Evolutionary conservation across 64 coral and sea anemone species (phyloP).

Genomic region (Montipora foliosa): DNA sequence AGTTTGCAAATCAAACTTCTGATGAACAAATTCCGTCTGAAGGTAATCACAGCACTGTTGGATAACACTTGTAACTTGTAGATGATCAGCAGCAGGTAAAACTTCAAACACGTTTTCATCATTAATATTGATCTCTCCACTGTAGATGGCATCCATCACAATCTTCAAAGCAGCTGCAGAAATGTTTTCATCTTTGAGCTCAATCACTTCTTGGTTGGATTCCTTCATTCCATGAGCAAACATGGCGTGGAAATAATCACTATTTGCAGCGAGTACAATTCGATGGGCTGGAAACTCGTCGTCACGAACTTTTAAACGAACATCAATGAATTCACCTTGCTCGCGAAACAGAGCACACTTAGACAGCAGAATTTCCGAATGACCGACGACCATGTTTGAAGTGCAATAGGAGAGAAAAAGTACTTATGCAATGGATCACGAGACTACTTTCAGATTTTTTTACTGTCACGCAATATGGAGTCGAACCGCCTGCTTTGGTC

Average conservation of each 20-base stretch:
- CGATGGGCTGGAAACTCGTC: conserved; percentile 70
- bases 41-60: conserved; percentile 7
- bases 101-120: conserved; percentile 10
- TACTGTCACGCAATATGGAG: too few species aligned
- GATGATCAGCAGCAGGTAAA: neutral
- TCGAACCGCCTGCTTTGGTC: too few species aligned
- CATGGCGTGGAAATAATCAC: conserved; percentile 86
- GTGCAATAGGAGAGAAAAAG: too few species aligned
- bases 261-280: conserved; percentile 73
- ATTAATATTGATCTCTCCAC: neutral
- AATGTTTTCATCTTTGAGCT: conserved; percentile 12
- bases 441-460: too few species aligned
- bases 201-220: neutral
- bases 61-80: neutral
- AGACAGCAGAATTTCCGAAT: neutral
- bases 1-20: neutral
- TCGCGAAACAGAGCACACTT: neutral
- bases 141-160: neutral
- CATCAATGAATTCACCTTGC: conserved; percentile 64
- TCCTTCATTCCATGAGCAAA: conserved; percentile 27
- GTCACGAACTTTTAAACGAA: conserved; percentile 65
- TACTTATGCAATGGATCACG: too few species aligned
- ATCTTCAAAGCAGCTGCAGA: neutral
- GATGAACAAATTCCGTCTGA: neutral
- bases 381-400: too few species aligned